Percentiles rank a stretch among this genome's conserved stretches.
phyloP scores from a whole-genome alignment of 2,888 invertebrate species.

The Girardia tigrina region DNA sequence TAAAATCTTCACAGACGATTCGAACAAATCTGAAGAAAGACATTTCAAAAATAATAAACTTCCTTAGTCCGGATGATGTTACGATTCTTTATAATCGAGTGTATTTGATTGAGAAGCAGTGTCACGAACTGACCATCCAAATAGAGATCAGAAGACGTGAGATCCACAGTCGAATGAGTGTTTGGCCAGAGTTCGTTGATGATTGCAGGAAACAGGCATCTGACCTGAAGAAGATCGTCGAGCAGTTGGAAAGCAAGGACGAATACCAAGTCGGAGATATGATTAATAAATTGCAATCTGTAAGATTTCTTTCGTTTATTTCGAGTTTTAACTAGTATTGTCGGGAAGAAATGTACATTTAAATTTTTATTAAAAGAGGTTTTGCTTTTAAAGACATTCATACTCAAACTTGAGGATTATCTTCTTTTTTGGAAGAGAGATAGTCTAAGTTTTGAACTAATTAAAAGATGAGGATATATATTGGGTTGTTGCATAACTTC shows the following conservation, averaged over 20 bases:
- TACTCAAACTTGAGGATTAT: no score
- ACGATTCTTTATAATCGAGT: neutral
- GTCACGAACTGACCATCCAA: neutral
- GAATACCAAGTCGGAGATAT: neutral
- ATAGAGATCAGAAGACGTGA: neutral
- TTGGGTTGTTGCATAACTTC: no score
- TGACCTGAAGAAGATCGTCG: neutral
- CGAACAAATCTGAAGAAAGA: neutral
- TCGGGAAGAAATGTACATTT: no score
- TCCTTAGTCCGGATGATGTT: neutral
- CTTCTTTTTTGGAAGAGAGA: no score
- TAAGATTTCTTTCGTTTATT: no score
- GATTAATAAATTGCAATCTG: neutral
- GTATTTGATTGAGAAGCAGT: neutral
- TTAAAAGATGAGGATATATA: no score
- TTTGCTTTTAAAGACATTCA: no score
- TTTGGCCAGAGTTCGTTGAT: neutral
- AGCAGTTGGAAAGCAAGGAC: neutral
- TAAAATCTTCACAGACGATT: neutral
- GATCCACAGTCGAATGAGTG: neutral
- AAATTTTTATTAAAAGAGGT: no score
- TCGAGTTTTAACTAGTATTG: no score
- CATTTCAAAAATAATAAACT: neutral
- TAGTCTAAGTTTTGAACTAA: no score
- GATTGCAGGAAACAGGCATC: neutral